Base-by-base conservation (phyloP, 2,797 vertebrate genomes). In the Crocodylus rhombifer region DNA sequence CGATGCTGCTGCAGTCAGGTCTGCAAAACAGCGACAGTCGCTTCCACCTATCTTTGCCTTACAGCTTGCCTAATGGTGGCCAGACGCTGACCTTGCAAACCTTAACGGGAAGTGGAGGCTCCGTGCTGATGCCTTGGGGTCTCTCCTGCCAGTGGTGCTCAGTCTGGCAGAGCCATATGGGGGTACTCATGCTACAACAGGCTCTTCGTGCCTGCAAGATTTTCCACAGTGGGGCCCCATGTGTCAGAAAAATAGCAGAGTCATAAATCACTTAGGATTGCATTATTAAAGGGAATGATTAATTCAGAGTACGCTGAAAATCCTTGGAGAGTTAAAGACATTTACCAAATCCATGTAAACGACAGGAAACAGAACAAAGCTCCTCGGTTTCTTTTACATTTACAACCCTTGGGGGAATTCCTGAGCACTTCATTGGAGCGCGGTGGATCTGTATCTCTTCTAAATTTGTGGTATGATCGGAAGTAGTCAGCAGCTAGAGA, bases 201-300 rank as follows among this genome's bases (percentile, higher is more conserved):
- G 21, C 33, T 15, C 12, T 36, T 42, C 33, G 5, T 14, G 67
- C 42, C 20, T 36, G 11, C 25, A 6, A 25, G 33, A 42, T 23
- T 36, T 21, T 71, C 20, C 33, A 71, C 12, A 18, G 3, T 4
- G 13, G 33, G 67, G 6, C 12, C 33, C 67, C 23, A 87, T 92
- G 83, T 88, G 96, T 94, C 79, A 79, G 87, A 94, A 96, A 95
- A 36, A 36, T 84, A 87, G 75, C 89, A 86, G 87, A 92, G 83
- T 83, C 89, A 90, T 94, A 95, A 95, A 94, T 96, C 82, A 88
- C 60, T 23, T 62, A 84, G 84, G 93, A 79, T 85, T 96, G 57
- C 84, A 79, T 90, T 94, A 94, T 95, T 94, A 93, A 95, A 95
- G 90, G 91, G 84, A 95, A 87, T 84, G 93, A 95, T 94, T 95